These are phyloP conservation scores for Trichosurus vulpecula DNA, from an alignment of 2,797 vertebrate species.

Conservation along the genomic window DNA sequence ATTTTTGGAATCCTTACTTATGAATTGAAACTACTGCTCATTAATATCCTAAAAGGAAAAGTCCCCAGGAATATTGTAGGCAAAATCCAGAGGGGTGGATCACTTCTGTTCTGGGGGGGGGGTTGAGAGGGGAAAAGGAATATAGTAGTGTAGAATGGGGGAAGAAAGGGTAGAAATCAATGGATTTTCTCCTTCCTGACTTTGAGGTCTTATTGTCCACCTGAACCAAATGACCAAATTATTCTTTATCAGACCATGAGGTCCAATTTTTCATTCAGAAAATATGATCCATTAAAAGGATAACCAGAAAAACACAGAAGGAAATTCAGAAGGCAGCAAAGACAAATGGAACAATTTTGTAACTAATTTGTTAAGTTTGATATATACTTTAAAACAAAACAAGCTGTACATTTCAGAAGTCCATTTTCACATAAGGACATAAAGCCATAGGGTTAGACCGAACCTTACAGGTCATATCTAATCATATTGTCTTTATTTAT, in stretches of 20 bases:
- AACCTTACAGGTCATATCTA: not conserved
- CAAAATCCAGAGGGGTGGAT: not conserved
- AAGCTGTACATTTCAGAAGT: not conserved
- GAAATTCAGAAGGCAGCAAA: not conserved
- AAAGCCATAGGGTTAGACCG: not conserved
- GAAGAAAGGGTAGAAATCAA: not conserved
- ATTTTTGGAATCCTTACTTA: not conserved
- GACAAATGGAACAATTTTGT: not conserved
- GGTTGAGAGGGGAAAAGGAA: not conserved
- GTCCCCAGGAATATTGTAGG: not conserved
- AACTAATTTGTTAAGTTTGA: not conserved
- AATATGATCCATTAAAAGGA: not conserved
- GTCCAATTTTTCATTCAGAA: not conserved
- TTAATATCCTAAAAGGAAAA: not conserved
- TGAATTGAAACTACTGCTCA: not conserved
- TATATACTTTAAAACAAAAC: not conserved
- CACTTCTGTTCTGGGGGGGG: not conserved
- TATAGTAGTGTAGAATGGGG: not conserved
- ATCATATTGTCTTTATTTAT: not conserved
- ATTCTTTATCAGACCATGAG: not conserved
- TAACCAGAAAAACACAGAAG: not conserved
- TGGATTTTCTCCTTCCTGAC: not conserved
- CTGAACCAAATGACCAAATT: not conserved
- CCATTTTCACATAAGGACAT: not conserved
- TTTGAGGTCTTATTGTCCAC: not conserved